A percentile compares a stretch with the other conserved stretches of the same genome.
phyloP scores from a whole-genome alignment of 2,113 vertebrate genomes.

The Cyprinus carpio region DNA sequence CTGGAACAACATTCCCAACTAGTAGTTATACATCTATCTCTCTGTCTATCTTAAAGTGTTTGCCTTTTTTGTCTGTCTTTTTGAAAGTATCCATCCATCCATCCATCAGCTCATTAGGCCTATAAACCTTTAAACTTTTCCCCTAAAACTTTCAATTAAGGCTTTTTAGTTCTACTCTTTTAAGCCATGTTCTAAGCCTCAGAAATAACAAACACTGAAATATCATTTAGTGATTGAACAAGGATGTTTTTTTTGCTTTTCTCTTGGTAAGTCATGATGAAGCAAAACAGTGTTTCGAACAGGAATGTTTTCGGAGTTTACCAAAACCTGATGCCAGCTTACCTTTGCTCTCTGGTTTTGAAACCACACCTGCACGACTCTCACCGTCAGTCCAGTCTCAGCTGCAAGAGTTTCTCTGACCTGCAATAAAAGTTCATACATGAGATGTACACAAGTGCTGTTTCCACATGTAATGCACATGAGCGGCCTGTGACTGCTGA shows the following conservation, averaged over 20 bases:
- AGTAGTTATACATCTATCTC: background rate
- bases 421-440: slow-evolving; percentile 61
- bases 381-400: slow-evolving; percentile 86
- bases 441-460: background rate
- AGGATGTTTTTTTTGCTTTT: background rate
- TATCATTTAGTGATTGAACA: background rate
- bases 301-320: background rate
- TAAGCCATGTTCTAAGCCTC: background rate
- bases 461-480: background rate
- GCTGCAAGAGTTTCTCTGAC: slow-evolving; percentile 88
- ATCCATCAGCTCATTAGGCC: background rate
- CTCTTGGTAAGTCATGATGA: background rate
- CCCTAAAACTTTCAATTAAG: too few relatives aligned
- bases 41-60: background rate
- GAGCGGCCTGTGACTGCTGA: slow-evolving; percentile 54
- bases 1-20: background rate
- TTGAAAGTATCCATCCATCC: background rate
- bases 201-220: background rate
- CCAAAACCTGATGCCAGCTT: slow-evolving; percentile 38
- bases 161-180: background rate
- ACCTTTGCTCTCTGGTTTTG: slow-evolving; percentile 93
- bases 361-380: slow-evolving; percentile 92
- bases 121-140: too few relatives aligned
- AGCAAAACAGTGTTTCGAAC: background rate
- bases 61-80: background rate